Evolutionary conservation across 2,888 invertebrate genomes (phyloP).

Genomic region (Drosophila algonquin): DNA sequence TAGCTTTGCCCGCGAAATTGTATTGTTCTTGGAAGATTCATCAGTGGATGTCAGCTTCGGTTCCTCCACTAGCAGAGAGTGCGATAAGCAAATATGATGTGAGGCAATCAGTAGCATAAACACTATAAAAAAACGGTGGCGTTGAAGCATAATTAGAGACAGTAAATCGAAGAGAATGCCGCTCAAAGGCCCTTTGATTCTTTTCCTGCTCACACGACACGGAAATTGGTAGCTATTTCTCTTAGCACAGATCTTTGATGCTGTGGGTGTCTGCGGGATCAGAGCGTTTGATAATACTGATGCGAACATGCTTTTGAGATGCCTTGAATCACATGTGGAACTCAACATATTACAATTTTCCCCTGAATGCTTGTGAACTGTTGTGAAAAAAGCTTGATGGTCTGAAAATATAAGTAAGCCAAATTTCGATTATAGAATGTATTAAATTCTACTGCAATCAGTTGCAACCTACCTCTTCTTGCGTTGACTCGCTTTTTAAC

Average conservation of each 20-base stretch:
- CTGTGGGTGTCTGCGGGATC: background rate
- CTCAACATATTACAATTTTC: background rate
- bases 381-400: background rate
- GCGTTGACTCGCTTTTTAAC: conserved; percentile 5
- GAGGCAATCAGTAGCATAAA: conserved; percentile 39
- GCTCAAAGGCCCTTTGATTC: conserved; percentile 1
- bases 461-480: conserved; percentile 8
- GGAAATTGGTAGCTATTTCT: background rate
- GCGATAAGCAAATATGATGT: conserved; percentile 47
- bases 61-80: conserved; percentile 67
- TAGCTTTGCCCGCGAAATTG: conserved; percentile 24
- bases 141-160: conserved; percentile 28
- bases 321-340: background rate
- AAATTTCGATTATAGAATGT: background rate
- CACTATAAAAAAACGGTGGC: conserved; percentile 5
- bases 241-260: background rate
- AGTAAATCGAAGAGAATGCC: conserved; percentile 8
- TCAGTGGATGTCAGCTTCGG: conserved; percentile 36
- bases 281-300: background rate
- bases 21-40: conserved; percentile 26
- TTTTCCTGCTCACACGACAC: conserved; percentile 2
- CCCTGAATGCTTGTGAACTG: background rate
- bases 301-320: background rate
- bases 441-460: background rate
- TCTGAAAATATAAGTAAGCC: background rate